Evolutionary conservation across 1,140 invertebrate species (phyloP).

Genomic region (Heliconius nattereri): DNA sequence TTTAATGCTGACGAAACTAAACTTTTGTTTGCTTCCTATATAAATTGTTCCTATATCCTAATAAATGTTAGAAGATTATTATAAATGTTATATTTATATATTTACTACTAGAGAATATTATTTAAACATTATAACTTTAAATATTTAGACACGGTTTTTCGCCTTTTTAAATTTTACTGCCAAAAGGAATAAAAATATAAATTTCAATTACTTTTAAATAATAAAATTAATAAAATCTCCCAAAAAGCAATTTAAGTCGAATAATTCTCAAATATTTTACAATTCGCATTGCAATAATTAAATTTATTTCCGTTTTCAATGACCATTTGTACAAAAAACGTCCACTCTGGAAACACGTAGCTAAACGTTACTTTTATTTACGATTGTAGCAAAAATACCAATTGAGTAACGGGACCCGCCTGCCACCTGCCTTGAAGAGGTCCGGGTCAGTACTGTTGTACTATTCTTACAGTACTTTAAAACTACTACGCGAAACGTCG

Average conservation of each 20-base stretch:
- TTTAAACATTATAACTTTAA: too few species aligned
- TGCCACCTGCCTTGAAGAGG: slow-evolving; percentile 36
- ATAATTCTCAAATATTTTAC: neutral
- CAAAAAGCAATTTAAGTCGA: neutral
- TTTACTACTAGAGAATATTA: too few species aligned
- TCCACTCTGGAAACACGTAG: slow-evolving; percentile 20
- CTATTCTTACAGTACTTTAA: slow-evolving; percentile 29
- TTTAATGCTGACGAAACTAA: neutral
- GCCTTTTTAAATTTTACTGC: too few species aligned
- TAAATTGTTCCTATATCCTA: too few species aligned
- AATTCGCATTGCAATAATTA: neutral
- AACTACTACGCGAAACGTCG: slow-evolving; percentile 1
- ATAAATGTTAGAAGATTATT: too few species aligned
- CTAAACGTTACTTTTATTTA: slow-evolving; percentile 31
- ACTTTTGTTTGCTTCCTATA: neutral
- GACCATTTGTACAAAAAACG: neutral
- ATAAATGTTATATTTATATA: too few species aligned
- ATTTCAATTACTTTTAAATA: too few species aligned
- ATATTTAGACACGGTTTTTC: too few species aligned
- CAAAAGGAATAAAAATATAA: too few species aligned
- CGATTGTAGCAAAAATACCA: slow-evolving; percentile 35
- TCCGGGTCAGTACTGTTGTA: slow-evolving; percentile 37
- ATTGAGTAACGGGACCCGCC: slow-evolving; percentile 38
- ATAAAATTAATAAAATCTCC: neutral
- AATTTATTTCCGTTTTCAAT: neutral